phyloP scores from a whole-genome alignment of 2,888 invertebrate species.

The Acrobasis repandana region DNA sequence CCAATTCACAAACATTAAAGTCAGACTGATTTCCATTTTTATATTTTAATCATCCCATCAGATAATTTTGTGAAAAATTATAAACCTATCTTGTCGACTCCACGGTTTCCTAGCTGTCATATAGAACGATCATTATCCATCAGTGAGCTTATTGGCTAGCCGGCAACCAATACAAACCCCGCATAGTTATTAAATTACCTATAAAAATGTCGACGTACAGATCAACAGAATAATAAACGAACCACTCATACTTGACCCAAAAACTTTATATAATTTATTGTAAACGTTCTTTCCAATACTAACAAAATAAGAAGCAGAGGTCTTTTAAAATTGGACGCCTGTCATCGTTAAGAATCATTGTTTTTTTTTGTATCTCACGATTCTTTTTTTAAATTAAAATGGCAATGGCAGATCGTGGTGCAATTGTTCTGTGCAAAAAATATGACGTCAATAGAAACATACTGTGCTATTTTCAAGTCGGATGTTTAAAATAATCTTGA shows the following conservation, averaged over 20 bases:
- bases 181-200: constrained; percentile 57
- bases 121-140: constrained; percentile 57
- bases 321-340: constrained; percentile 37
- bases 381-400: constrained; percentile 33
- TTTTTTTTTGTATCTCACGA: constrained; percentile 38
- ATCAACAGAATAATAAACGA: constrained; percentile 42
- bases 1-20: no score
- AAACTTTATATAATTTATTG: constrained; percentile 10
- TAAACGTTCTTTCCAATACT: constrained; percentile 23
- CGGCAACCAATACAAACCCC: constrained; percentile 56
- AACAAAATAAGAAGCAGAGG: constrained; percentile 29
- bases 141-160: constrained; percentile 60
- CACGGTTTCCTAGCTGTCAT: constrained; percentile 46
- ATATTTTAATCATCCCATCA: no score
- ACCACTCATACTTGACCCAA: constrained; percentile 43
- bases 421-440: constrained; percentile 27
- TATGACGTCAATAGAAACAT: background rate
- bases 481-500: background rate
- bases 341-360: constrained; percentile 26
- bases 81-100: constrained; percentile 40
- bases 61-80: no score
- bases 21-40: no score
- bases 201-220: constrained; percentile 45
- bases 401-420: constrained; percentile 32
- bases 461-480: background rate